A percentile compares a stretch with the other conserved stretches of the same genome.
These are phyloP conservation scores for Acleris literana DNA, from an alignment of 2,888 invertebrate genomes.

Conservation along the genomic window DNA sequence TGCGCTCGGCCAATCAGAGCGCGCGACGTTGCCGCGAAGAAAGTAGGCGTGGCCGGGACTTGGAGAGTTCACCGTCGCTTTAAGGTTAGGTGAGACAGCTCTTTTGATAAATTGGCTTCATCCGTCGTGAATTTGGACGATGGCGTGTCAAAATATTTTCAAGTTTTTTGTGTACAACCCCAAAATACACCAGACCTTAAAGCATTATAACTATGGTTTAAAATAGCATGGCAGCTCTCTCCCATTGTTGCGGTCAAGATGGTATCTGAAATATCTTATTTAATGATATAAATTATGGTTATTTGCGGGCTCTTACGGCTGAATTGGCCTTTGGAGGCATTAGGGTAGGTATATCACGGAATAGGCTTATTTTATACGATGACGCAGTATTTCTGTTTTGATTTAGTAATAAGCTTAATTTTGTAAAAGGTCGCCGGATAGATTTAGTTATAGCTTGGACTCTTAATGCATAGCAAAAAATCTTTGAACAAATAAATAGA, in stretches of 20 bases:
- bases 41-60: conserved; percentile 39
- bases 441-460: background rate
- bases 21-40: conserved; percentile 36
- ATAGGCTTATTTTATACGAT: conserved; percentile 19
- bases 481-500: too few species aligned
- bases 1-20: conserved; percentile 40
- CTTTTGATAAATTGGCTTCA: conserved; percentile 41
- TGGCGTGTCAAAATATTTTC: conserved; percentile 45
- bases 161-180: conserved; percentile 23
- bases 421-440: background rate
- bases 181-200: background rate
- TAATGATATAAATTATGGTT: conserved; percentile 37
- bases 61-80: conserved; percentile 35
- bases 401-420: background rate
- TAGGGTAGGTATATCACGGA: conserved; percentile 9
- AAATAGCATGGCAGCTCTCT: background rate
- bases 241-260: conserved; percentile 24
- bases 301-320: conserved; percentile 42
- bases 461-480: background rate
- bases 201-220: background rate
- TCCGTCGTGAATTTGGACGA: conserved; percentile 38
- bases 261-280: conserved; percentile 33
- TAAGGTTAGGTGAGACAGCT: conserved; percentile 35
- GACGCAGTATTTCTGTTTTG: conserved; percentile 2
- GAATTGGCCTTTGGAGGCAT: conserved; percentile 36